A percentile compares a stretch with the other conserved stretches of the same genome.
These are phyloP conservation scores for Tringa solitaria DNA, from an alignment of 2,113 vertebrate genomes.

Conservation along the genomic window DNA sequence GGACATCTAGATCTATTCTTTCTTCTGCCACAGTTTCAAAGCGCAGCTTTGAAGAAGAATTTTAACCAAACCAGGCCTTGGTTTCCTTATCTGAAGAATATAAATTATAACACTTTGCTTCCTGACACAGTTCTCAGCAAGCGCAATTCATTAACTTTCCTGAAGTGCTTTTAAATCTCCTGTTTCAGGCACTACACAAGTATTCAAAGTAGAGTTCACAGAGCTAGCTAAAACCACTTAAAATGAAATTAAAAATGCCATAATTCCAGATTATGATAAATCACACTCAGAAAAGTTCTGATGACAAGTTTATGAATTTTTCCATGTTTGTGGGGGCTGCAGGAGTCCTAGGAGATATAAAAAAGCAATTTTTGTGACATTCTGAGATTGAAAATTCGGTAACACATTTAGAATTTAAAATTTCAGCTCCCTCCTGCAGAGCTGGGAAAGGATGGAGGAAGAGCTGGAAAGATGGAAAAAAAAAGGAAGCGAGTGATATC, in stretches of 20 bases:
- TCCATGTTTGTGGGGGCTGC: neutral
- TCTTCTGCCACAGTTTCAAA: neutral
- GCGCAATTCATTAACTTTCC: conserved; percentile 29
- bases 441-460: neutral
- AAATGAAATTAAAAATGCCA: conserved; percentile 36
- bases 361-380: neutral
- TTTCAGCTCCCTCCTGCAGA: neutral
- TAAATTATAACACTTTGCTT: neutral
- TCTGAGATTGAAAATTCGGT: neutral
- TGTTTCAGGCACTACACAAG: conserved; percentile 24
- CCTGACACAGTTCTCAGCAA: conserved; percentile 17
- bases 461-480: neutral
- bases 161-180: conserved; percentile 50
- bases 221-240: conserved; percentile 29
- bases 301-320: neutral
- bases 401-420: neutral
- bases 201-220: conserved; percentile 34
- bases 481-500: accelerated
- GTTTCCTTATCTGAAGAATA: conserved; percentile 4
- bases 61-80: neutral
- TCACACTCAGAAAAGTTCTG: neutral
- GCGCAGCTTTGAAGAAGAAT: neutral
- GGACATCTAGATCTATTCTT: neutral
- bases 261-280: conserved; percentile 33
- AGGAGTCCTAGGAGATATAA: neutral